Evolutionary conservation across 1,140 invertebrate genomes (phyloP).

Genomic region (Globodera ellingtonae): DNA sequence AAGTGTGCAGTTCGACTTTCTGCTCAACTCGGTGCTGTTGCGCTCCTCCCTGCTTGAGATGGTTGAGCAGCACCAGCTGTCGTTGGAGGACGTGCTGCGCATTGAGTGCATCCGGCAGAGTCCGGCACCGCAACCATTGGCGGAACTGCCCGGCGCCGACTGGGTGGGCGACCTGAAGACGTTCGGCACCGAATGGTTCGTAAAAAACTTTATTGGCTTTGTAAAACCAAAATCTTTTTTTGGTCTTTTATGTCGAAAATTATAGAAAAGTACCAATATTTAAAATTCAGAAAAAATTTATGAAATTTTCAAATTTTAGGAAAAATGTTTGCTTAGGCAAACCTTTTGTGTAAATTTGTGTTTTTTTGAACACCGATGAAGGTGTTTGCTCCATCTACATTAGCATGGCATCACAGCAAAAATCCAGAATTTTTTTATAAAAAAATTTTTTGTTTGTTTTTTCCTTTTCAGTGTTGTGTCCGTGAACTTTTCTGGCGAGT

Average conservation of each 20-base stretch:
- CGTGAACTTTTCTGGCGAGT: constrained; percentile 54
- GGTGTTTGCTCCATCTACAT: constrained; percentile 2
- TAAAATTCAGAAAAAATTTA: not conserved
- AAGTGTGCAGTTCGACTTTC: constrained; percentile 54
- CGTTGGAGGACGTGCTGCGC: constrained; percentile 49
- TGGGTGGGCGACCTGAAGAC: constrained; percentile 53
- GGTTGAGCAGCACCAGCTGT: constrained; percentile 49
- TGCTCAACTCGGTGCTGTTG: constrained; percentile 52
- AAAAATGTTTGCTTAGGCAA: not conserved
- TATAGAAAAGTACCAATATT: not conserved
- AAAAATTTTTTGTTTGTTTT: not conserved
- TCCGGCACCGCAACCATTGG: constrained; percentile 49
- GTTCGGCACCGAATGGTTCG: constrained; percentile 23
- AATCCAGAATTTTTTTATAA: not conserved
- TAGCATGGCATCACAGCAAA: constrained; percentile 3
- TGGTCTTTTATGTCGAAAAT: too few species aligned
- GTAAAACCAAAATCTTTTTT: not conserved
- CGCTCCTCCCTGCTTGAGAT: constrained; percentile 50
- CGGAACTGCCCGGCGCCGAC: constrained; percentile 51
- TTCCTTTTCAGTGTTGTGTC: constrained; percentile 53
- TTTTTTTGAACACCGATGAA: not conserved
- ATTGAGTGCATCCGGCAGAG: constrained; percentile 56
- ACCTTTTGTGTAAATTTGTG: not conserved
- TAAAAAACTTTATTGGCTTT: not conserved
- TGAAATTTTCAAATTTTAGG: not conserved